These are phyloP conservation scores for Halcyon chelicuti DNA, from an alignment of 2,797 vertebrate genomes.

Conservation along the genomic window DNA sequence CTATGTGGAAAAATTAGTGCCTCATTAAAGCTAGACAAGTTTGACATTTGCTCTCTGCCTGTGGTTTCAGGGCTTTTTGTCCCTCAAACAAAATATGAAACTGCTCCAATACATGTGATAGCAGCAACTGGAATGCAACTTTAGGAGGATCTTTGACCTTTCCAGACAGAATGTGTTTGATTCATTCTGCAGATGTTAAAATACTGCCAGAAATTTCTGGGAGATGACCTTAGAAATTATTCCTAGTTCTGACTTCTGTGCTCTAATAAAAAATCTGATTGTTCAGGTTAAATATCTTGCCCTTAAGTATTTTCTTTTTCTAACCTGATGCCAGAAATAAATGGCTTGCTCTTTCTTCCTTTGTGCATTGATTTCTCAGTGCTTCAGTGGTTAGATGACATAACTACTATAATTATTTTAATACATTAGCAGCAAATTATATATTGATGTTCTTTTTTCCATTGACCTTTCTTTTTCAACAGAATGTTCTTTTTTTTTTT, in stretches of 20 bases:
- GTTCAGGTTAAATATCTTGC: constrained; percentile 51
- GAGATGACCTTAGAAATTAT: constrained; percentile 32
- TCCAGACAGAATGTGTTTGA: constrained; percentile 32
- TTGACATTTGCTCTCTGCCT: constrained; percentile 67
- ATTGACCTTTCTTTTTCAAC: constrained; percentile 49
- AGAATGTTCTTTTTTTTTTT: constrained; percentile 26
- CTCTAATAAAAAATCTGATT: constrained; percentile 23
- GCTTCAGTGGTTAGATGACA: constrained; percentile 39
- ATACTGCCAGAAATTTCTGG: constrained; percentile 17
- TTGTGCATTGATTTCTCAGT: constrained; percentile 34
- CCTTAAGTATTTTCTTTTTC: constrained; percentile 28
- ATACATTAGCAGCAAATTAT: constrained; percentile 60
- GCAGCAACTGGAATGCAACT: constrained; percentile 45
- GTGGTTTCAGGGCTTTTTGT: constrained; percentile 50
- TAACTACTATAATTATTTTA: constrained; percentile 62
- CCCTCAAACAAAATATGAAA: constrained; percentile 24
- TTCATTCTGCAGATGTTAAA: constrained; percentile 59
- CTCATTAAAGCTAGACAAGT: constrained; percentile 46
- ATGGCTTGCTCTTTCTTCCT: constrained; percentile 50
- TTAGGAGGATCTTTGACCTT: constrained; percentile 64
- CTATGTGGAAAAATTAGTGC: constrained; percentile 35
- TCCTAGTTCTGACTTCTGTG: constrained; percentile 3
- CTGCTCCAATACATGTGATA: background rate
- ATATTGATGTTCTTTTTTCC: constrained; percentile 37
- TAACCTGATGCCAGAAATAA: constrained; percentile 42